Percentiles rank a stretch among this genome's conserved stretches.
phyloP scores from a whole-genome alignment of 2,113 vertebrate genomes.

The Sturnus vulgaris region DNA sequence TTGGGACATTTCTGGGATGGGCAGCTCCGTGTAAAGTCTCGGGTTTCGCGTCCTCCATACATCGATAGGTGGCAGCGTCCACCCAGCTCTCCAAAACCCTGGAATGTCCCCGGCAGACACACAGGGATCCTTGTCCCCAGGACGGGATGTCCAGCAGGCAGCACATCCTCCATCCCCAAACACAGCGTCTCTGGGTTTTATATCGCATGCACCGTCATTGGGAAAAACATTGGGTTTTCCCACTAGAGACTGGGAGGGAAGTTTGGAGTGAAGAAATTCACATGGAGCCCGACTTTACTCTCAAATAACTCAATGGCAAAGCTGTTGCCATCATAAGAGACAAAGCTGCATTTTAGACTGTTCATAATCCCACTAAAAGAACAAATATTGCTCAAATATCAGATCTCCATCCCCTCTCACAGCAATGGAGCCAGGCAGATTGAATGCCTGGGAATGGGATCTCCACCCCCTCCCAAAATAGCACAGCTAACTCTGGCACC shows the following conservation, averaged over 20 bases:
- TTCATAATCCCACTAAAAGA: background rate
- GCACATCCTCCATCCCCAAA: background rate
- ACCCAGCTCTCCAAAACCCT: constrained; percentile 37
- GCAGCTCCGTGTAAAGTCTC: background rate
- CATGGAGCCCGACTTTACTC: background rate
- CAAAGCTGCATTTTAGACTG: background rate
- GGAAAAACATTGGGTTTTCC: rapidly evolving
- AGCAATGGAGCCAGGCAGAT: background rate
- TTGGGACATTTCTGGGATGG: background rate
- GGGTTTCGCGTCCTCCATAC: constrained; percentile 8
- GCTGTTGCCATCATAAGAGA: background rate
- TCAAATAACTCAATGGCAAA: background rate
- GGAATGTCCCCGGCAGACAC: background rate
- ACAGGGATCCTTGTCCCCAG: background rate
- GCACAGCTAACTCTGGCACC: background rate
- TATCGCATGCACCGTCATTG: rapidly evolving
- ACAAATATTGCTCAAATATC: background rate
- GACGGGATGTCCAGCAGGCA: background rate
- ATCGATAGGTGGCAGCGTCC: constrained; percentile 74
- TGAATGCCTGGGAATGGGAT: background rate
- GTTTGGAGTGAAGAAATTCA: background rate
- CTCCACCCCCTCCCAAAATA: background rate
- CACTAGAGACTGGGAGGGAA: background rate
- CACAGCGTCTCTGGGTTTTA: rapidly evolving
- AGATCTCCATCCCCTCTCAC: rapidly evolving